Conservation (phyloP, 2,888 invertebrate species). For the Netelia inedita region DNA sequence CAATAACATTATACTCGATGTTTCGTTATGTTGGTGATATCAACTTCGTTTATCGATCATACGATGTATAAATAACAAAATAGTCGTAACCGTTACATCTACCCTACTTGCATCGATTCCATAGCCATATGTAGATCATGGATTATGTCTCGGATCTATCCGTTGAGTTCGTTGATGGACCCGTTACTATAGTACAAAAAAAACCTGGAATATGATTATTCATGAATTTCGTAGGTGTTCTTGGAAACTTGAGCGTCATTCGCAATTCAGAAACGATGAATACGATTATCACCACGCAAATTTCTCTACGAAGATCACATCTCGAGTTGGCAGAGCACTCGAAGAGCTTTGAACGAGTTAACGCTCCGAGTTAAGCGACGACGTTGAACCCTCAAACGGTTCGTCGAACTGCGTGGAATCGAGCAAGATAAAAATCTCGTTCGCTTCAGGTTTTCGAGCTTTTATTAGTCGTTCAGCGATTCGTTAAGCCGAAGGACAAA, state of each 20-base stretch:
- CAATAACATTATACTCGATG: too few species aligned
- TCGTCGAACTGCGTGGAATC: conserved; percentile 49
- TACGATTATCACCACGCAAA: background rate
- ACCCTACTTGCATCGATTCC: too few species aligned
- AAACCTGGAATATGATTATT: background rate
- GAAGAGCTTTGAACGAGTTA: background rate
- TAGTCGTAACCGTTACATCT: too few species aligned
- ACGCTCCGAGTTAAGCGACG: conserved; percentile 56
- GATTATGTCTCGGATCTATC: background rate
- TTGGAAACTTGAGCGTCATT: background rate
- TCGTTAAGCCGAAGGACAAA: too few species aligned
- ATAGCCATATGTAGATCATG: background rate
- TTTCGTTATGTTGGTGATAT: too few species aligned
- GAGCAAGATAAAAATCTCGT: conserved; percentile 22
- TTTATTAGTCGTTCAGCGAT: background rate
- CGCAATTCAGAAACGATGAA: background rate
- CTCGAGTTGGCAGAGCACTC: background rate
- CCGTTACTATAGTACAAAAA: background rate
- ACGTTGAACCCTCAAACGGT: conserved; percentile 61
- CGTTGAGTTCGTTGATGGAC: background rate
- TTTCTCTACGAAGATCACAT: background rate
- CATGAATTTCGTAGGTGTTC: background rate
- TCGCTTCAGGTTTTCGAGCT: background rate
- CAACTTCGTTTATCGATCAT: too few species aligned
- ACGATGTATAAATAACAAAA: too few species aligned